These are phyloP conservation scores for Troglohyphantes excavatus DNA, from an alignment of 2,888 invertebrate species.

Conservation along the genomic window DNA sequence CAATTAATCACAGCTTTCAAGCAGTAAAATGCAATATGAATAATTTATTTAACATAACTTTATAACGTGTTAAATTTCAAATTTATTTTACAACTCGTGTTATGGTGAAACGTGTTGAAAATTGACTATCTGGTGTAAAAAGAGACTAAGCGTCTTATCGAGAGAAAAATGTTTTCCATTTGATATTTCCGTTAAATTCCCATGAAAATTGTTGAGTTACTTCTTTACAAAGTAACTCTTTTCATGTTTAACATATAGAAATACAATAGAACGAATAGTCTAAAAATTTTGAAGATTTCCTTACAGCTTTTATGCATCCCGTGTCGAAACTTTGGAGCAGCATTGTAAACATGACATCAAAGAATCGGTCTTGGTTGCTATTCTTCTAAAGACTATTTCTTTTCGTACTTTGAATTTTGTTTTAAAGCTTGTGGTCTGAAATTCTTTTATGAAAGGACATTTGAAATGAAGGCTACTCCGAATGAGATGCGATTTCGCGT, in stretches of 20 bases:
- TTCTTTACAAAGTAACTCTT: background rate
- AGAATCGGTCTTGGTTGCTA: background rate
- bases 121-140: no score
- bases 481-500: conserved; percentile 15
- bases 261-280: background rate
- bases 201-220: no score
- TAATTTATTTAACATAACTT: no score
- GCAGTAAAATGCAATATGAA: no score
- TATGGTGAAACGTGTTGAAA: no score
- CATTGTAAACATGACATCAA: background rate
- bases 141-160: no score
- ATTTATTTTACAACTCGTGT: no score
- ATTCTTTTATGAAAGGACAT: background rate
- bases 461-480: background rate
- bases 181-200: no score
- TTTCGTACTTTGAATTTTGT: background rate
- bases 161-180: no score
- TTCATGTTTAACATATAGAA: background rate
- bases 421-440: background rate
- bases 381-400: background rate
- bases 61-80: no score
- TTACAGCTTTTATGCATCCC: background rate
- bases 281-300: background rate
- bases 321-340: background rate
- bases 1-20: no score